These are phyloP conservation scores for Strigops habroptila DNA, from an alignment of 2,113 vertebrate species.

Conservation along the genomic window DNA sequence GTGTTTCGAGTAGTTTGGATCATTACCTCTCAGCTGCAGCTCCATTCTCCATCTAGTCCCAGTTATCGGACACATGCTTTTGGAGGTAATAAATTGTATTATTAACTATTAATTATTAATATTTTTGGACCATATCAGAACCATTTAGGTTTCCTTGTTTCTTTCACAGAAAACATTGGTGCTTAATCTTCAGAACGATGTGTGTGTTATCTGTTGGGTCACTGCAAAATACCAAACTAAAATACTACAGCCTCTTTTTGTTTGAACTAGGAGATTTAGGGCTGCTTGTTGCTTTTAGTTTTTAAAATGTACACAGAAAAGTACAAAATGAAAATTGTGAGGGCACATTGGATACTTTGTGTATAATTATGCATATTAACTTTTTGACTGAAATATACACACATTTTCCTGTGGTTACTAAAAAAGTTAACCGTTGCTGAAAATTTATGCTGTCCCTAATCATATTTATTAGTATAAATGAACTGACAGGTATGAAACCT, in stretches of 20 bases:
- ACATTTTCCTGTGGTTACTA: not conserved
- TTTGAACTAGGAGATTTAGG: not conserved
- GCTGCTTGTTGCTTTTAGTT: not conserved
- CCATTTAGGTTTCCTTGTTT: not conserved
- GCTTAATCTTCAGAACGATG: not conserved
- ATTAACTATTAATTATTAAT: not conserved
- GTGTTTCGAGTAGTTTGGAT: constrained; percentile 77
- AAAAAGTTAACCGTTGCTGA: not conserved
- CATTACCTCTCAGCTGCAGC: constrained; percentile 68
- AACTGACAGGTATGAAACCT: not conserved
- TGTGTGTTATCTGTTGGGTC: not conserved
- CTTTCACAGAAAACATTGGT: not conserved
- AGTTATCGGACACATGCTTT: constrained; percentile 68
- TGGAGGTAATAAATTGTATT: constrained; percentile 66
- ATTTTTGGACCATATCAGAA: not conserved
- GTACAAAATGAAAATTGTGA: not conserved
- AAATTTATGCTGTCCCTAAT: not conserved
- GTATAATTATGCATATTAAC: not conserved
- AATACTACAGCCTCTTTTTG: not conserved
- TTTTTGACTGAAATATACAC: not conserved
- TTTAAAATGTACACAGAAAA: not conserved
- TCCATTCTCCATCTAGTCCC: constrained; percentile 64
- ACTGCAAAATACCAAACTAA: not conserved
- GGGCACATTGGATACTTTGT: not conserved
- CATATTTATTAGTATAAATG: not conserved